phyloP scores from a whole-genome alignment of 2,113 vertebrate genomes.

The Deroptyus accipitrinus region DNA sequence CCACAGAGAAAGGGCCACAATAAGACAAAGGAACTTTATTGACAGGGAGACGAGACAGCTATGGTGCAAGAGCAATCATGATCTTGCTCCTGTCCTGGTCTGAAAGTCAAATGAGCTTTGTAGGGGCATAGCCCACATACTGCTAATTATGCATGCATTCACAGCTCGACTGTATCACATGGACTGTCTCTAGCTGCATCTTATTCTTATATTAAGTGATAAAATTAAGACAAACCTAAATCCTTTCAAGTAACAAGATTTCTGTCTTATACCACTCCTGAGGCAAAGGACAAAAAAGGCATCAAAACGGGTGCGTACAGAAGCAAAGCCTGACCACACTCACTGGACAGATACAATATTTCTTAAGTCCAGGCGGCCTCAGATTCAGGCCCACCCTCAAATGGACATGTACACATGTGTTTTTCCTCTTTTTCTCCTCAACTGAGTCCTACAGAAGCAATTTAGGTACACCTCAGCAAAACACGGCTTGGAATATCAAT shows the following conservation, averaged over 20 bases:
- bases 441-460: neutral
- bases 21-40: neutral
- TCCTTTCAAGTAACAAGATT: neutral
- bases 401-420: rapidly evolving
- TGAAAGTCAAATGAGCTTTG: neutral
- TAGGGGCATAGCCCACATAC: neutral
- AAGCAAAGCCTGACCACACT: neutral
- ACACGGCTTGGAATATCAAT: rapidly evolving
- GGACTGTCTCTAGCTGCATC: neutral
- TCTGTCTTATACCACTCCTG: neutral
- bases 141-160: neutral
- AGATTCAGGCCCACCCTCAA: neutral
- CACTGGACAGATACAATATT: neutral
- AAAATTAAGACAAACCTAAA: neutral
- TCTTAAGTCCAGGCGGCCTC: neutral
- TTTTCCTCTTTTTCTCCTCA: neutral
- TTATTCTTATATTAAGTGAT: neutral
- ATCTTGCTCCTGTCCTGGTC: neutral
- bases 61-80: neutral
- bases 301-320: neutral
- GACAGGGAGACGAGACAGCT: neutral
- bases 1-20: neutral
- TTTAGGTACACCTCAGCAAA: neutral
- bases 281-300: neutral
- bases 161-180: neutral